Evolutionary conservation across 2,797 vertebrate species (phyloP), one percentile per base, ranked within the genome.

Genomic region (Tapirus indicus): DNA sequence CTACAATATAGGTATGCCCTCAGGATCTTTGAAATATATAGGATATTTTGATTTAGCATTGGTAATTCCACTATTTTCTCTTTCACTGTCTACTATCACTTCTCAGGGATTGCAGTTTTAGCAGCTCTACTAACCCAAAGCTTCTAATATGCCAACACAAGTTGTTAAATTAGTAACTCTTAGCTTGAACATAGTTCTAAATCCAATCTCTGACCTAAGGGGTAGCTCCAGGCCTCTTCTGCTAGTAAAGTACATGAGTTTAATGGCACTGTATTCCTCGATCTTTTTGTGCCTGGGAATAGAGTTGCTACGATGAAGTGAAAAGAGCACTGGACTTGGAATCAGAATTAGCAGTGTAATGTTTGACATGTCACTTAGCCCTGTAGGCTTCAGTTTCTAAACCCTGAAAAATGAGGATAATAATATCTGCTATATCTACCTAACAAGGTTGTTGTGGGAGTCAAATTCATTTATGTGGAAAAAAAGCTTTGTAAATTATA

Each of bases 101-200:
- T 78, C 29, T 90, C 80, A 88, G n/a, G 11, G 69, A 91, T 84
- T 84, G 88, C 13, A 62, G 7, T 80, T 69, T 91, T 49, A 93
- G 52, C 21, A 74, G 20, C 17, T 75, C 56, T 78, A 92, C 10
- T 75, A 95, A 95, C 3, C 16, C 20, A 91, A 88, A 92, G 52
- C 6, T 69, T 94, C 80, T 85, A 82, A 49, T 88, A 49, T 16
- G 85, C 29, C 17, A 93, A n/a, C 6, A 25, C 2, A 88, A 79
- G 12, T 47, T 79, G 4, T 95, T 32, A 68, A 88, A 52, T 78
- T 79, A 94, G 44, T 78, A 91, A 74, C 21, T 52, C 12, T 69
- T 71, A 35, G 23, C 66, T 62, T 86, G 79, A 58, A 97, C 8
- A 88, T 2, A 64, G 77, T 97, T 75, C 7, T 92, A 96, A 95